Conservation (phyloP, 1,140 invertebrate genomes). For the Conus ventricosus region DNA sequence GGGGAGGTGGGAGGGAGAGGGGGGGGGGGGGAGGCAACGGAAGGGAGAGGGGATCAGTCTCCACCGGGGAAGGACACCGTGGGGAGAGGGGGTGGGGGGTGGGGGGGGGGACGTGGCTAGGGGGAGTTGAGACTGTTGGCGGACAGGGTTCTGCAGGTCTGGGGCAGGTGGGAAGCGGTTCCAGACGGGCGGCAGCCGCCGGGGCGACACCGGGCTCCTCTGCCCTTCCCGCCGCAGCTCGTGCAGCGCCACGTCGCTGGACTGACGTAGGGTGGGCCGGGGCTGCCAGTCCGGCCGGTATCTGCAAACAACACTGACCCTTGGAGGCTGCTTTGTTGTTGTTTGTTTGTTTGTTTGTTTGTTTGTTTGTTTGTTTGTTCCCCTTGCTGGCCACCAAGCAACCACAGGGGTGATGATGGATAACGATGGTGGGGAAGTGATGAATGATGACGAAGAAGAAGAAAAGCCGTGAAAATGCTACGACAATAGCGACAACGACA, state of each 20-base stretch:
- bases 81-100: neutral
- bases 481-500: no score
- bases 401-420: no score
- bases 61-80: neutral
- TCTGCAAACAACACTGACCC: neutral
- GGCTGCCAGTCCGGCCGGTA: conserved; percentile 23
- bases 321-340: no score
- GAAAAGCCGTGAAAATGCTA: no score
- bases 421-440: no score
- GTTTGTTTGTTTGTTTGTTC: no score
- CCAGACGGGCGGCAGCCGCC: neutral
- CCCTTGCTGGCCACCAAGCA: no score
- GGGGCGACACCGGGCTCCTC: neutral
- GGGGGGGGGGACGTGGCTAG: neutral
- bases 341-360: no score
- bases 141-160: neutral
- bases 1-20: no score
- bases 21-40: no score
- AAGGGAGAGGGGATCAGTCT: no score
- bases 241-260: conserved; percentile 34
- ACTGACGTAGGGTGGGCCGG: conserved; percentile 8
- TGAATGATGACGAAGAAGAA: no score
- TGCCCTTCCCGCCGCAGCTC: conserved; percentile 24
- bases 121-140: conserved; percentile 15
- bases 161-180: conserved; percentile 12